phyloP scores from a whole-genome alignment of 2,113 vertebrate genomes.

The Tragulus kanchil region DNA sequence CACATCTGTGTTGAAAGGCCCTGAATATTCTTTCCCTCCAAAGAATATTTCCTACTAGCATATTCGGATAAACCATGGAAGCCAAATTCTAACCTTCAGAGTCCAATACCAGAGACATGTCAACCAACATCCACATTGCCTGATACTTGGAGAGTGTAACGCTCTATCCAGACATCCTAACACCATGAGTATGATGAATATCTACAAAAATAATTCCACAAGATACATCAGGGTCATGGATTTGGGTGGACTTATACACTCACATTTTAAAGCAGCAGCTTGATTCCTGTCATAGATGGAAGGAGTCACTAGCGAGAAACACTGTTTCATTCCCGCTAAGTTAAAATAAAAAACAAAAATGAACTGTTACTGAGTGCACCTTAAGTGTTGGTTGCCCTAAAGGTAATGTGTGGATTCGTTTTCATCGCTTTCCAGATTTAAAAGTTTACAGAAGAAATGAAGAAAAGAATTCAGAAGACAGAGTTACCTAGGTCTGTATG shows the following conservation, averaged over 20 bases:
- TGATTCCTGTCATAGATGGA: neutral
- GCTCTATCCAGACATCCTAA: constrained; percentile 31
- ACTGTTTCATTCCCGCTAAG: neutral
- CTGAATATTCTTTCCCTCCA: neutral
- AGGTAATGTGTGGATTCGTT: neutral
- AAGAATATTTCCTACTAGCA: neutral
- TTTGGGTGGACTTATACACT: neutral
- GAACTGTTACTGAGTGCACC: neutral
- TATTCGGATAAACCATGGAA: neutral
- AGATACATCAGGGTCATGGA: neutral
- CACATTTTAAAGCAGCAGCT: neutral
- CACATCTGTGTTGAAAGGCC: neutral
- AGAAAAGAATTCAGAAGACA: neutral
- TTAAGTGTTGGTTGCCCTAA: neutral
- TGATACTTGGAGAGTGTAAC: neutral
- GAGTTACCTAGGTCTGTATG: neutral
- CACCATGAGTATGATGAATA: neutral
- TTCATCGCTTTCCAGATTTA: neutral
- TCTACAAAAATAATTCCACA: neutral
- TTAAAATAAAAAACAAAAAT: constrained; percentile 22
- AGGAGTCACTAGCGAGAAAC: neutral
- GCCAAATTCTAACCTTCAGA: neutral
- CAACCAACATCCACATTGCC: neutral
- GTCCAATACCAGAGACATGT: neutral
- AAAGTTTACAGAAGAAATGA: neutral